These are phyloP conservation scores for Palythoa caribaeorum DNA, from an alignment of 92 coral and sea anemone genomes.

Conservation along the genomic window DNA sequence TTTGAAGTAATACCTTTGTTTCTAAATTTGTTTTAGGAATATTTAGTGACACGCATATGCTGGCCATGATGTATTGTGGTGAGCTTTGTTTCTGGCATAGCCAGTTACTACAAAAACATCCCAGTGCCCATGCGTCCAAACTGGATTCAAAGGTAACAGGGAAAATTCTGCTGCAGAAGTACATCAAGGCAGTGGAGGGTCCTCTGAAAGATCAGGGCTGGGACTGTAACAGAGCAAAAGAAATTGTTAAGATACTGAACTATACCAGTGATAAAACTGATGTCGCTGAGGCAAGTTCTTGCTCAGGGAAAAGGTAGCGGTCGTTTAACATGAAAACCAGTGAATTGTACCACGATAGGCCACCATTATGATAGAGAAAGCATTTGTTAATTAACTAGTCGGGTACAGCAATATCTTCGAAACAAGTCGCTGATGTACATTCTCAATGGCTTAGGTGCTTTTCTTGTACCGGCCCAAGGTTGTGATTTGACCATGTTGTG, in stretches of 20 bases:
- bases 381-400: background rate
- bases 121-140: background rate
- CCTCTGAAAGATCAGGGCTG: slow-evolving; percentile 71
- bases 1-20: background rate
- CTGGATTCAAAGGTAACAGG: slow-evolving; percentile 57
- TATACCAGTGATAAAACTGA: background rate
- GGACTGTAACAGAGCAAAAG: slow-evolving; percentile 71
- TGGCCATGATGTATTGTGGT: slow-evolving; percentile 82
- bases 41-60: slow-evolving; percentile 80
- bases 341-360: background rate
- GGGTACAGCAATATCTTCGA: background rate
- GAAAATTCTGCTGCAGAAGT: slow-evolving; percentile 59
- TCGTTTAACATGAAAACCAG: background rate
- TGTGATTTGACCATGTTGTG: too few relatives aligned
- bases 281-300: background rate
- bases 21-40: slow-evolving; percentile 53
- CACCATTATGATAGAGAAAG: background rate
- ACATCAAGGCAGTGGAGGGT: slow-evolving; percentile 60
- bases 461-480: too few relatives aligned
- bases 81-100: slow-evolving; percentile 79
- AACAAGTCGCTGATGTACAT: too few relatives aligned
- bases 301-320: background rate
- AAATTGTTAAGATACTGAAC: slow-evolving; percentile 22
- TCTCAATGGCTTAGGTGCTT: too few relatives aligned
- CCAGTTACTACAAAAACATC: slow-evolving; percentile 31